phyloP scores from a whole-genome alignment of 2,113 vertebrate species.

The Mohoua ochrocephala region DNA sequence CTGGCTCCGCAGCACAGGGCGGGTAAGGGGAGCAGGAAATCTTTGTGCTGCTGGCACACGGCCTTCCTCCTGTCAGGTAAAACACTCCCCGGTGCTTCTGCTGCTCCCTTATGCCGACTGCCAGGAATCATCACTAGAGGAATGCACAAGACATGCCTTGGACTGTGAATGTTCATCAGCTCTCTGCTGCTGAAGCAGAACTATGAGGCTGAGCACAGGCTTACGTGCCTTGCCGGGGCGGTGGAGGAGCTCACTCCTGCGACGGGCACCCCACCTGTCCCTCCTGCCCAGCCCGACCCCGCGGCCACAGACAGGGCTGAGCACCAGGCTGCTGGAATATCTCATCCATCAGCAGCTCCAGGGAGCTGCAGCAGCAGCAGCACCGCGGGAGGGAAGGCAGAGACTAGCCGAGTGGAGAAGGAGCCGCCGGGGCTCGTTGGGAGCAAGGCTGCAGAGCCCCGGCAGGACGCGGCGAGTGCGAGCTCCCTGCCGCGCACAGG shows the following conservation, averaged over 20 bases:
- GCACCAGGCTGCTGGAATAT: accelerated
- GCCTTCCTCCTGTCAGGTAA: background rate
- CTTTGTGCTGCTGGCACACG: background rate
- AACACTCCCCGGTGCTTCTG: background rate
- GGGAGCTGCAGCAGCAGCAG: background rate
- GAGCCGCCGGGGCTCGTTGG: background rate
- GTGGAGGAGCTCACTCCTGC: background rate
- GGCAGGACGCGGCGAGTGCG: background rate
- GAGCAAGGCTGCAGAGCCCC: background rate
- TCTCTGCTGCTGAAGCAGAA: background rate
- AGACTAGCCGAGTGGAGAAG: accelerated
- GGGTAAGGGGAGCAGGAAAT: background rate
- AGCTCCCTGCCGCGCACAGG: background rate
- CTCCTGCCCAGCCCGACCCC: background rate
- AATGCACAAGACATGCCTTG: background rate
- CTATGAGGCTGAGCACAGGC: background rate
- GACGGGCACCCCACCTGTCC: background rate
- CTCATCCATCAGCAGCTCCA: background rate
- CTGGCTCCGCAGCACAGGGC: background rate
- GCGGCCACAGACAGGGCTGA: background rate
- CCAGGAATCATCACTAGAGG: background rate
- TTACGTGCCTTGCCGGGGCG: accelerated
- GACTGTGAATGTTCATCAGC: background rate
- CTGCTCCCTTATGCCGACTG: background rate
- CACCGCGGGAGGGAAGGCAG: background rate